phyloP scores from a whole-genome alignment of 2,797 vertebrate genomes.

The Bryconaethiops microstoma region DNA sequence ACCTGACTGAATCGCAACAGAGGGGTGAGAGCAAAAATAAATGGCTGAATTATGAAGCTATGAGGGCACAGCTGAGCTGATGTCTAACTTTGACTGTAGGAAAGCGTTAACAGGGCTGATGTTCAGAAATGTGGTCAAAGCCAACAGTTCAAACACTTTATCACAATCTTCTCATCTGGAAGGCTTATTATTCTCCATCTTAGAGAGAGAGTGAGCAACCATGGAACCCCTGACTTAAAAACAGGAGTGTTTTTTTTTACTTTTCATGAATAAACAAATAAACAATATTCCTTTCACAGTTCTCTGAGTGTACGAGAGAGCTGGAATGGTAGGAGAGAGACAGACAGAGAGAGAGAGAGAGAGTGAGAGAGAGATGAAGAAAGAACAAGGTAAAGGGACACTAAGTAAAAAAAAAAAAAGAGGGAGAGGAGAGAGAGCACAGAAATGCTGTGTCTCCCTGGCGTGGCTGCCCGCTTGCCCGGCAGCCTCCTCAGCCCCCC shows the following conservation, averaged over 20 bases:
- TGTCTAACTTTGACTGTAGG: not conserved
- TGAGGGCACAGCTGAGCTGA: not conserved
- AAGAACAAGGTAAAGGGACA: not conserved
- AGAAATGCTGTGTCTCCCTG: conserved; percentile 26
- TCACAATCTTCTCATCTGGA: conserved; percentile 8
- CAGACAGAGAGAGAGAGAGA: not conserved
- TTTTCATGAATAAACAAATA: not conserved
- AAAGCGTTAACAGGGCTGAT: not conserved
- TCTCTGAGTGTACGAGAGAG: not conserved
- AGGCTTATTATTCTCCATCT: not conserved
- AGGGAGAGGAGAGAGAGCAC: conserved; percentile 9
- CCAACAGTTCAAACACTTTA: not conserved
- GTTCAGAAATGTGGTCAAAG: too few relatives aligned
- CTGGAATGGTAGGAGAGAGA: not conserved
- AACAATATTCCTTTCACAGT: not conserved
- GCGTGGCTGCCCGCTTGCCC: not conserved
- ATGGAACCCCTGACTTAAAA: too few relatives aligned
- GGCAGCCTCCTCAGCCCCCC: conserved; percentile 20
- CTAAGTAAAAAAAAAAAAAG: not conserved
- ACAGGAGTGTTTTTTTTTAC: too few relatives aligned
- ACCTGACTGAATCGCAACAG: not conserved
- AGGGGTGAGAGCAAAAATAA: not conserved
- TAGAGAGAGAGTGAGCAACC: not conserved
- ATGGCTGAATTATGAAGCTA: conserved; percentile 14
- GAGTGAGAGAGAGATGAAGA: not conserved